Conservation (phyloP, 35 echinoderm and acorn worm species). For the Holothuria glaberrima region DNA sequence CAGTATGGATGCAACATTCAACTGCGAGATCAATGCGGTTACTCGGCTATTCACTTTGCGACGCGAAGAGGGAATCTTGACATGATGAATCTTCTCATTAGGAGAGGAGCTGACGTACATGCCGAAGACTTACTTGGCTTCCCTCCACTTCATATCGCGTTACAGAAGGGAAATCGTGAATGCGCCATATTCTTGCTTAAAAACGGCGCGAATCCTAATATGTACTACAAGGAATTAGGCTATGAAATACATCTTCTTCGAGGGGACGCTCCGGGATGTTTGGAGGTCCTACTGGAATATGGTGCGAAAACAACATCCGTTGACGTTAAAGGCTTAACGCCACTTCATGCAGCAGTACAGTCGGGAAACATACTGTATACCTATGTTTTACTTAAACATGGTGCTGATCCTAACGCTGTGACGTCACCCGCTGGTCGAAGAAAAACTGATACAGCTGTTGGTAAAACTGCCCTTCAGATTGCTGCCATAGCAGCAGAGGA, state of each 20-base stretch:
- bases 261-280: conserved; percentile 68
- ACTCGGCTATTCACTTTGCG: conserved; percentile 81
- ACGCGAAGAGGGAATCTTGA: conserved; percentile 67
- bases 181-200: conserved; percentile 71
- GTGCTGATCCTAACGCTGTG: conserved; percentile 74
- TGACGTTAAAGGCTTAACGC: conserved; percentile 72
- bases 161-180: conserved; percentile 77
- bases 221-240: conserved; percentile 78
- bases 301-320: conserved; percentile 77
- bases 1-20: conserved; percentile 74
- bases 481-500: conserved; percentile 68
- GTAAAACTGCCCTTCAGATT: conserved; percentile 74
- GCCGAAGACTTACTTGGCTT: conserved; percentile 69
- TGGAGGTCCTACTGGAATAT: conserved; percentile 84
- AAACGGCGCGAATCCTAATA: conserved; percentile 82
- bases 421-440: conserved; percentile 34
- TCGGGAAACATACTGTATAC: conserved; percentile 76
- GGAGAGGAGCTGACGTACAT: conserved; percentile 68
- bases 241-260: conserved; percentile 85
- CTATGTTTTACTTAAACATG: conserved; percentile 73
- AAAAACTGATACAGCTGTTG: conserved; percentile 45
- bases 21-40: conserved; percentile 84
- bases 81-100: conserved; percentile 64
- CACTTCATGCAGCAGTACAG: conserved; percentile 77
- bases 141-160: conserved; percentile 79